phyloP scores from a whole-genome alignment of 2,888 invertebrate species.

The Sminthurides aquaticus region DNA sequence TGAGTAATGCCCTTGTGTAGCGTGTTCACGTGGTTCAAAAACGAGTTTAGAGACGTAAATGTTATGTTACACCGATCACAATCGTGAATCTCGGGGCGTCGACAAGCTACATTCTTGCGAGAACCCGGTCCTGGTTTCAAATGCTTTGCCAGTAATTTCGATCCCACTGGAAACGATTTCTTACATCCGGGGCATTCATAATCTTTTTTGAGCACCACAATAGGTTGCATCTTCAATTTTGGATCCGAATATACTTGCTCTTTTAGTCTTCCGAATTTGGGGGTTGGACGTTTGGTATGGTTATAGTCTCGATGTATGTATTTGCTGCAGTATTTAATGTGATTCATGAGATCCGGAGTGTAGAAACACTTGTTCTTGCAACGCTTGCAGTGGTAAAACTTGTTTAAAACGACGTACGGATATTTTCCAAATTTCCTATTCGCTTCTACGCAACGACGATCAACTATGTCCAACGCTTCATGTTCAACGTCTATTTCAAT shows the following conservation, averaged over 20 bases:
- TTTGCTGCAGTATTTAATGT: not conserved
- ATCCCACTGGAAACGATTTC: not conserved
- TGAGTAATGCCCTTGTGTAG: not conserved
- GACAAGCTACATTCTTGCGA: not conserved
- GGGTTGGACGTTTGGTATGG: not conserved
- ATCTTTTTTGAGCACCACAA: not conserved
- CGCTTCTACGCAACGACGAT: not conserved
- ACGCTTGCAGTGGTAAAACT: not conserved
- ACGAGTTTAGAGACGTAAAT: not conserved
- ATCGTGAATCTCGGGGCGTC: not conserved
- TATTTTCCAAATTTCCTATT: not conserved
- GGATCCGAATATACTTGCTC: no score
- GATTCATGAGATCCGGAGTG: not conserved
- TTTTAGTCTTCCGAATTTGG: not conserved
- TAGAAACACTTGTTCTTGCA: slow-evolving; percentile 2
- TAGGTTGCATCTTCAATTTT: not conserved
- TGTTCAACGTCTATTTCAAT: not conserved
- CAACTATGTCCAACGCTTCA: not conserved
- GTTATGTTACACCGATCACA: not conserved
- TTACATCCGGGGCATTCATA: not conserved
- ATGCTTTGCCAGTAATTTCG: not conserved
- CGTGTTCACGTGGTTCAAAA: not conserved
- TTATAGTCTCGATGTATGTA: not conserved
- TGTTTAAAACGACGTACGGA: not conserved
- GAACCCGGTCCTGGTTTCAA: no score